Evolutionary conservation across 2,888 invertebrate species (phyloP).

Genomic region (Pimpla rufipes): DNA sequence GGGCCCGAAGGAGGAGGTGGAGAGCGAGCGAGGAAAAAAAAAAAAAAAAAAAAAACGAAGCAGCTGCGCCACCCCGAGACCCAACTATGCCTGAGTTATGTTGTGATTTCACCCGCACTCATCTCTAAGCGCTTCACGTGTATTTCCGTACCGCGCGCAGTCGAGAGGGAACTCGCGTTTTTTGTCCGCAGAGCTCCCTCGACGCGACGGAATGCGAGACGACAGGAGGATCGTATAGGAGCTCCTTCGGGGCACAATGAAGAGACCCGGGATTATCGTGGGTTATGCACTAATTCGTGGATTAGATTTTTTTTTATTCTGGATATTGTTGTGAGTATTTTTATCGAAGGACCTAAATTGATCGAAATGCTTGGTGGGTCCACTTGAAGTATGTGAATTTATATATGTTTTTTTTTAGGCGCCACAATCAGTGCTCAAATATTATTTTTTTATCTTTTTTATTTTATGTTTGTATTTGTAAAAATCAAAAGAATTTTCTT

Average conservation of each 20-base stretch:
- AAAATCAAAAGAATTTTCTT: too few species aligned
- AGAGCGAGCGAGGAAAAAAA: constrained; percentile 3
- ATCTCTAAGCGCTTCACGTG: constrained; percentile 37
- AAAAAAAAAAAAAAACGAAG: constrained; percentile 52
- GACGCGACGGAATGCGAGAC: background rate
- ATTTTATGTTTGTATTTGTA: too few species aligned
- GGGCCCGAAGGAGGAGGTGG: constrained; percentile 49
- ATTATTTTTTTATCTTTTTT: too few species aligned
- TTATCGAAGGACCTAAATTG: too few species aligned
- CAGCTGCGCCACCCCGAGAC: constrained; percentile 58
- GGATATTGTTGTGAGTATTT: background rate
- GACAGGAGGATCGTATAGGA: too few species aligned
- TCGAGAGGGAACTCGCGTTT: constrained; percentile 16
- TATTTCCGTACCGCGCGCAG: constrained; percentile 13
- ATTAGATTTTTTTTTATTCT: background rate
- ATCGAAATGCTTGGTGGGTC: background rate
- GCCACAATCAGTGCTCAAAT: too few species aligned
- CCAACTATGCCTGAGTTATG: constrained; percentile 66
- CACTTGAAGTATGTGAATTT: background rate
- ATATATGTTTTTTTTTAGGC: background rate
- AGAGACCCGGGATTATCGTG: background rate
- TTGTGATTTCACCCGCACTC: constrained; percentile 71
- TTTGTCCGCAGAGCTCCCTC: background rate
- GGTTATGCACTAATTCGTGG: background rate
- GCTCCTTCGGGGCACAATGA: too few species aligned